These are phyloP conservation scores for Argyra leucocephala DNA, from an alignment of 2,888 invertebrate genomes.

Conservation along the genomic window DNA sequence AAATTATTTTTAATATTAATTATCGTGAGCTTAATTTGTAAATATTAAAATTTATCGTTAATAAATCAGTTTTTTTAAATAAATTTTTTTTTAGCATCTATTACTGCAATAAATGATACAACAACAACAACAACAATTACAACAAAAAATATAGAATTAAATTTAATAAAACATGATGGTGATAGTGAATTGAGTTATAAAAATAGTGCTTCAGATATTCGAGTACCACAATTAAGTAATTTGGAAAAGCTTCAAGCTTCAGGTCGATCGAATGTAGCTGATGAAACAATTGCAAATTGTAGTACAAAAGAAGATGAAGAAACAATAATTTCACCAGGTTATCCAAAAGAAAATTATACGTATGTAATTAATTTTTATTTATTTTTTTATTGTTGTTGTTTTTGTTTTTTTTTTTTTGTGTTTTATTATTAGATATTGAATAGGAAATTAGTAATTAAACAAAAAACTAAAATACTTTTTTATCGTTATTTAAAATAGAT, in stretches of 20 bases:
- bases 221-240: slow-evolving; percentile 21
- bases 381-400: too few species aligned
- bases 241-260: slow-evolving; percentile 19
- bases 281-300: neutral
- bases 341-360: slow-evolving; percentile 18
- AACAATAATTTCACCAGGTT: slow-evolving; percentile 12
- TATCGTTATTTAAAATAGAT: too few species aligned
- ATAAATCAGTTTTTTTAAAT: too few species aligned
- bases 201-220: slow-evolving; percentile 12
- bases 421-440: too few species aligned
- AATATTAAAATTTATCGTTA: too few species aligned
- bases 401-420: too few species aligned
- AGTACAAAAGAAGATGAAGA: neutral
- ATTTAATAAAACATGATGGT: neutral
- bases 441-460: too few species aligned
- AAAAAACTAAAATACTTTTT: too few species aligned
- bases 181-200: neutral
- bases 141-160: neutral
- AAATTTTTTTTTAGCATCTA: neutral
- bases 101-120: neutral
- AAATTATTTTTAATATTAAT: too few species aligned
- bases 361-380: slow-evolving; percentile 15
- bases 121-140: neutral
- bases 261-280: slow-evolving; percentile 16
- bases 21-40: too few species aligned